Evolutionary conservation across 2,113 vertebrate species (phyloP), one percentile per base, ranked within the genome.

Genomic region (Tiliqua scincoides): DNA sequence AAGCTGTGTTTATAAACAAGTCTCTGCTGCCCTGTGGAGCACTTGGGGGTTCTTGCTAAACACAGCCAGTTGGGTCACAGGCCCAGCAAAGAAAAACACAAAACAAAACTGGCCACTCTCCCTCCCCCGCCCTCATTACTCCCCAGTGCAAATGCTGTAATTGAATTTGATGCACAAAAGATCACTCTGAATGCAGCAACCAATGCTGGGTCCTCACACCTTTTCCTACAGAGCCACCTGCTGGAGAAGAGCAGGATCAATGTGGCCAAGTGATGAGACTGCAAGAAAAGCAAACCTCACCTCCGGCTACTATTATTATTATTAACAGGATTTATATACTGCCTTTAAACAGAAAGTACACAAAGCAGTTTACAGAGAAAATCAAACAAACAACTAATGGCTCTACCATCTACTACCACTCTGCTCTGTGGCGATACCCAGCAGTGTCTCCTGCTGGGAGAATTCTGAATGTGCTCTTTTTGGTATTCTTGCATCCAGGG

Each of bases 1-100:
- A 85, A 89, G 84, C 72, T 23, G 12, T 85, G 87, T 82, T 89
- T 85, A 78, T 89, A 85, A 85, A 89, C 78, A 89, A 71, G 79
- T 52, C 57, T 59, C 72, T 68, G 78, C 71, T 76, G 83, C 78
- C 71, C 79, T 48, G 71, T 61, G 1, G 23, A 82, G 77, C 54
- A n/a, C 27, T 70, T 17, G 23, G 78, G 62, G 52, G 40, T 35
- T 85, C 73, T 54, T 63, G 70, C 63, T 48, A 68, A 89, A 77
- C 83, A 61, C 63, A 82, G 87, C 40, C 21, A 4, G 72, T 62
- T 71, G 71, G 63, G 83, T 82, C 83, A 80, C 18, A 89, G 78
- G 63, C 83, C 57, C 54, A 77, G 83, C 78, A 75, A 81, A 20
- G n/a, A 37, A 3, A 54, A 35, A 3, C 48, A 57, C 23, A 54